Evolutionary conservation across 2,888 invertebrate genomes (phyloP).

Genomic region (Yponomeuta plumbellus): DNA sequence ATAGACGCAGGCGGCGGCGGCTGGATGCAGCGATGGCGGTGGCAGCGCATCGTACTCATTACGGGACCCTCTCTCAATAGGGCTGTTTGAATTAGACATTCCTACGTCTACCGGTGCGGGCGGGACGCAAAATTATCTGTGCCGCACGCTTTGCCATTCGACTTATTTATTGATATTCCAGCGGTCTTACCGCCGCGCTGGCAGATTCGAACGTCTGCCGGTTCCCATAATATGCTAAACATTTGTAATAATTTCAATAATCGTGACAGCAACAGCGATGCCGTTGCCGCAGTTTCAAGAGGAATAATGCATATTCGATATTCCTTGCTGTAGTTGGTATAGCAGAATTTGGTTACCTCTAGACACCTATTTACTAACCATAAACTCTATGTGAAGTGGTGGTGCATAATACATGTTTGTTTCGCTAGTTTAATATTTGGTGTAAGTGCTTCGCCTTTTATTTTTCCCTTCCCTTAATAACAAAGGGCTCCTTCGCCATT

Average conservation of each 20-base stretch:
- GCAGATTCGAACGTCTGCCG: slow-evolving; percentile 18
- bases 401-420: too few species aligned
- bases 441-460: background rate
- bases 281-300: background rate
- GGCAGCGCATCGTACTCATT: slow-evolving; percentile 7
- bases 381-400: background rate
- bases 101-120: slow-evolving; percentile 28
- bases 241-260: slow-evolving; percentile 6
- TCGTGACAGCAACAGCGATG: background rate
- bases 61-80: slow-evolving; percentile 30
- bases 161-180: slow-evolving; percentile 32
- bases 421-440: too few species aligned
- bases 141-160: slow-evolving; percentile 30
- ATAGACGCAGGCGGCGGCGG: background rate
- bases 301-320: background rate
- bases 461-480: background rate
- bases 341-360: background rate
- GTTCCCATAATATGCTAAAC: slow-evolving; percentile 7
- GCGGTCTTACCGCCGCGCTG: slow-evolving; percentile 22
- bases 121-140: slow-evolving; percentile 35
- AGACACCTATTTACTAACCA: background rate
- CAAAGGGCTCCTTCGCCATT: background rate
- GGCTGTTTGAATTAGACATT: slow-evolving; percentile 50
- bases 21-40: background rate
- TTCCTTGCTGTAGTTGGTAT: background rate